Evolutionary conservation across 2,797 vertebrate species (phyloP).

Genomic region (Prionace glauca): DNA sequence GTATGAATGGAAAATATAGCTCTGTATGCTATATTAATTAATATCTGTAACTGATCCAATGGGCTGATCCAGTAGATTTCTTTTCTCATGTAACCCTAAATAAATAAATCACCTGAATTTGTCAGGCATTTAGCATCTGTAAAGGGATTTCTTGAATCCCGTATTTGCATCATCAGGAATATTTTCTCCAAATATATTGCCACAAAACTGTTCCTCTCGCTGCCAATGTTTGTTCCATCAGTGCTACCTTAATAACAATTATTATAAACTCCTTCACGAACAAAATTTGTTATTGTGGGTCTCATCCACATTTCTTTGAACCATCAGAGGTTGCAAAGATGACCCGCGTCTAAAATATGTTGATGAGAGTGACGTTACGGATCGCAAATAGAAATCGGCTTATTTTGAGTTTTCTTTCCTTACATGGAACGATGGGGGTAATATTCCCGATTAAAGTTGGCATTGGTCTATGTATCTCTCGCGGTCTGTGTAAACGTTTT

Average conservation of each 20-base stretch:
- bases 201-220: background rate
- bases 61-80: background rate
- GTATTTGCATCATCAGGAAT: background rate
- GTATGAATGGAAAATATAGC: background rate
- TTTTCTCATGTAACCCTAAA: background rate
- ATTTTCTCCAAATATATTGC: background rate
- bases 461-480: too few species aligned
- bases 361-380: background rate
- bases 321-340: background rate
- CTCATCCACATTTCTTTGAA: background rate
- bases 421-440: background rate
- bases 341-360: background rate
- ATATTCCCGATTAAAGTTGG: background rate
- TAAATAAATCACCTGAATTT: background rate
- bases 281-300: background rate
- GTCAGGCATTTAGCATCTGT: background rate
- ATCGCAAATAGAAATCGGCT: background rate
- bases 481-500: background rate
- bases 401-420: background rate
- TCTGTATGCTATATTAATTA: background rate
- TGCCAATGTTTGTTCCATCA: background rate
- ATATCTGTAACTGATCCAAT: background rate
- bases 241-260: background rate
- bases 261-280: background rate
- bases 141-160: background rate